Conservation (phyloP, 2,888 invertebrate species). For the Xestoiulus laeticollis region DNA sequence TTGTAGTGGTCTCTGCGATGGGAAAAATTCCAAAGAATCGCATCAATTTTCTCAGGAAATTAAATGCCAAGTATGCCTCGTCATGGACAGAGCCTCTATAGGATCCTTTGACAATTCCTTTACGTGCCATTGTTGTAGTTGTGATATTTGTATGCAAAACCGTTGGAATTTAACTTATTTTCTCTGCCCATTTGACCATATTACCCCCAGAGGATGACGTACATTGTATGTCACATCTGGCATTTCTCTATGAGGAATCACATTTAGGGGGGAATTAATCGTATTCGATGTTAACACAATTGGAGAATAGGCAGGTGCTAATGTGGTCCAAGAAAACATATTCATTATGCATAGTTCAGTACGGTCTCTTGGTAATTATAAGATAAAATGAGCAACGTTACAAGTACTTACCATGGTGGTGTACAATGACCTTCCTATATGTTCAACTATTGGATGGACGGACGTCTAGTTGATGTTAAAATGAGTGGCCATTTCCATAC, state of each 20-base stretch:
- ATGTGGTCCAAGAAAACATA: no score
- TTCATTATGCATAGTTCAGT: no score
- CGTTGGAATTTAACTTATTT: neutral
- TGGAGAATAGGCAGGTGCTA: no score
- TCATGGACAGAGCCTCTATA: neutral
- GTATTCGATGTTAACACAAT: no score
- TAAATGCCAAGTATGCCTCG: slow-evolving; percentile 17
- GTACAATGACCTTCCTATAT: no score
- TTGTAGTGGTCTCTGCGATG: neutral
- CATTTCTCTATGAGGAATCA: neutral
- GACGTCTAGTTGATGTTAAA: no score
- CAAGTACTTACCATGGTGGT: no score
- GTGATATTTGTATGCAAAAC: neutral
- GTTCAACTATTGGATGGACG: no score
- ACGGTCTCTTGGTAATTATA: no score
- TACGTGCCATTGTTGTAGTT: neutral
- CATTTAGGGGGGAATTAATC: neutral
- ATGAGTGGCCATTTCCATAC: no score
- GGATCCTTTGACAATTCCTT: neutral
- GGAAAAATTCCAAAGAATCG: neutral
- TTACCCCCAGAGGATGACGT: neutral
- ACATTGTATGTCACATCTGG: neutral
- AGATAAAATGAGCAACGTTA: no score
- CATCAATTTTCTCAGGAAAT: neutral
- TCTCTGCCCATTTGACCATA: neutral